These are phyloP conservation scores for Zapornia atra DNA, from an alignment of 2,113 vertebrate species.

Conservation along the genomic window DNA sequence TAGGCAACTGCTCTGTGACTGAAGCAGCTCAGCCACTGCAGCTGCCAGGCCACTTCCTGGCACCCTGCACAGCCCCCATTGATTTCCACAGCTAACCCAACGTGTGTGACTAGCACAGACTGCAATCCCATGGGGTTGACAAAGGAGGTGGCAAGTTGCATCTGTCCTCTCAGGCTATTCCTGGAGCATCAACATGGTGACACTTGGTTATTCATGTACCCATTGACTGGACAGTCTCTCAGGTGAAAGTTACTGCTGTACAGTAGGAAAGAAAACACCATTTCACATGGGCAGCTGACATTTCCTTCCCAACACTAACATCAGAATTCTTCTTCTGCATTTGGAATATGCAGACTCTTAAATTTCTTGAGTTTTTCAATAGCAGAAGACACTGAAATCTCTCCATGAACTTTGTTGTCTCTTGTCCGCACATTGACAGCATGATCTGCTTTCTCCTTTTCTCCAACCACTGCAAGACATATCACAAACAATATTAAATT, in stretches of 20 bases:
- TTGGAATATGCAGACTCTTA: constrained; percentile 76
- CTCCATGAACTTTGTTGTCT: constrained; percentile 93
- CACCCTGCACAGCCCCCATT: neutral
- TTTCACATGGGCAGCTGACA: neutral
- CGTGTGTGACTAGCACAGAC: accelerated
- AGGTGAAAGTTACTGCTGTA: neutral
- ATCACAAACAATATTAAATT: neutral
- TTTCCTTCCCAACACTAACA: neutral
- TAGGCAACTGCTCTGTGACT: accelerated
- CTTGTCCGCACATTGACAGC: constrained; percentile 90
- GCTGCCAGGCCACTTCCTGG: neutral
- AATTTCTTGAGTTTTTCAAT: constrained; percentile 84
- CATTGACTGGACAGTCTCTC: neutral
- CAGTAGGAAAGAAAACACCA: neutral
- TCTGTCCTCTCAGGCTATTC: neutral
- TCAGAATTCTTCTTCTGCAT: constrained; percentile 91
- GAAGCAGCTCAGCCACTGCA: neutral
- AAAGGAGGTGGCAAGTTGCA: neutral
- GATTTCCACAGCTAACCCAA: neutral
- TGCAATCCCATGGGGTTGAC: neutral
- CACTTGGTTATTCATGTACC: neutral
- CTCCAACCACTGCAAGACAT: constrained; percentile 88
- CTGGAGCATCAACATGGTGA: neutral
- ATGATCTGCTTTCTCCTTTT: constrained; percentile 88
- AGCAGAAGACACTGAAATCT: constrained; percentile 80